A percentile compares a stretch with the other conserved stretches of the same genome.
Conservation (phyloP, 1,140 invertebrate species). For the Drosophila seguyi region DNA sequence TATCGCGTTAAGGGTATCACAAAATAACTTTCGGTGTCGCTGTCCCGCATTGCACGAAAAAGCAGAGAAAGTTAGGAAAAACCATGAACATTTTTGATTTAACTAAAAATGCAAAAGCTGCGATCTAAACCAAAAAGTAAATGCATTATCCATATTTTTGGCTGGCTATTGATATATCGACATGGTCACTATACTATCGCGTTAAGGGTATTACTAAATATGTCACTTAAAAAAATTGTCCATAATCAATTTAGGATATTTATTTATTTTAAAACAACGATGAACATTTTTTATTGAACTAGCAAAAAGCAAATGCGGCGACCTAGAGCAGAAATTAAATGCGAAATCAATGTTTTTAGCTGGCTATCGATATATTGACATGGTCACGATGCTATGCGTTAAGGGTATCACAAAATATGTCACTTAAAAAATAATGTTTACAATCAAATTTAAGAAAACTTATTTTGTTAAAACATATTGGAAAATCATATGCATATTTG, state of each 20-base stretch:
- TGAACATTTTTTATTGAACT: conserved; percentile 51
- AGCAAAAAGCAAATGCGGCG: conserved; percentile 46
- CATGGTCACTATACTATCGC: neutral
- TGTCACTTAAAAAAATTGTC: too few species aligned
- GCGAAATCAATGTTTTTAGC: neutral
- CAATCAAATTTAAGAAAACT: too few species aligned
- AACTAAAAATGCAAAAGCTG: conserved; percentile 42
- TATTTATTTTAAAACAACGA: too few species aligned
- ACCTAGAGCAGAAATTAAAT: conserved; percentile 7
- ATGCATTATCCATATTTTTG: neutral
- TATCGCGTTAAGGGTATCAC: neutral
- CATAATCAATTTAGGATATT: conserved; percentile 51
- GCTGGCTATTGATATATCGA: conserved; percentile 4
- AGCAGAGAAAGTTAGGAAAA: conserved; percentile 18
- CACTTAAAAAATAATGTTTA: too few species aligned
- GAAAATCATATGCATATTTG: too few species aligned
- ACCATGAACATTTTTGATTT: conserved; percentile 51
- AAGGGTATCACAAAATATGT: neutral
- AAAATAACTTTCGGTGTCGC: conserved; percentile 60
- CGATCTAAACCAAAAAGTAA: conserved; percentile 12
- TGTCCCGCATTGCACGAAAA: conserved; percentile 55
- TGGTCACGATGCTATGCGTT: neutral
- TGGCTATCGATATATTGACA: conserved; percentile 12
- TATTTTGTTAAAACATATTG: too few species aligned
- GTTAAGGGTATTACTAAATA: neutral